A percentile compares a stretch with the other conserved stretches of the same genome.
Evolutionary conservation across 2,888 invertebrate species (phyloP).

Genomic region (Drosophila percnosoma): DNA sequence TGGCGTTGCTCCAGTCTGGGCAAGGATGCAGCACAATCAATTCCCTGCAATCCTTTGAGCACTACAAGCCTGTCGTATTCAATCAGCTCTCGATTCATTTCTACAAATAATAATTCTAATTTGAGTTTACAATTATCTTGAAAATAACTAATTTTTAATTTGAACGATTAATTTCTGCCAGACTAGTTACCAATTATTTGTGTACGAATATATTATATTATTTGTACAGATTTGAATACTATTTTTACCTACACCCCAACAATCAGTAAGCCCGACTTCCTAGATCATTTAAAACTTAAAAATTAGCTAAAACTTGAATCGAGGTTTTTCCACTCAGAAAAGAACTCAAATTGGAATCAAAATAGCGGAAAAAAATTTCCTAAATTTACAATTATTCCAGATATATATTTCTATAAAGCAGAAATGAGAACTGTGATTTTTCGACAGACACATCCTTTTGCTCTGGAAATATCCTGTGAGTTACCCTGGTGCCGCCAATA

Average conservation of each 20-base stretch:
- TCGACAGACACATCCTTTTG: not conserved
- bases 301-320: too few relatives aligned
- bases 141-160: rapidly evolving
- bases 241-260: too few relatives aligned
- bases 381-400: not conserved
- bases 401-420: not conserved
- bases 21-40: not conserved
- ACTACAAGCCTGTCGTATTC: not conserved
- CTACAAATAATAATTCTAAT: not conserved
- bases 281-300: too few relatives aligned
- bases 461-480: not conserved
- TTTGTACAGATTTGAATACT: too few relatives aligned
- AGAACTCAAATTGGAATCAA: too few relatives aligned
- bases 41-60: not conserved
- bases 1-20: not conserved
- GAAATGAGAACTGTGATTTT: not conserved
- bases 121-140: not conserved
- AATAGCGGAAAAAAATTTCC: too few relatives aligned
- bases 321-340: too few relatives aligned
- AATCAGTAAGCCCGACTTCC: too few relatives aligned
- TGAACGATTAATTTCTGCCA: too few relatives aligned
- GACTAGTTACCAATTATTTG: not conserved
- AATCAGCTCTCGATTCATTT: not conserved
- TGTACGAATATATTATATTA: not conserved
- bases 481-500: not conserved